A percentile compares a stretch with the other conserved stretches of the same genome.
phyloP scores from a whole-genome alignment of 2,113 vertebrate species.

The Equus przewalskii region DNA sequence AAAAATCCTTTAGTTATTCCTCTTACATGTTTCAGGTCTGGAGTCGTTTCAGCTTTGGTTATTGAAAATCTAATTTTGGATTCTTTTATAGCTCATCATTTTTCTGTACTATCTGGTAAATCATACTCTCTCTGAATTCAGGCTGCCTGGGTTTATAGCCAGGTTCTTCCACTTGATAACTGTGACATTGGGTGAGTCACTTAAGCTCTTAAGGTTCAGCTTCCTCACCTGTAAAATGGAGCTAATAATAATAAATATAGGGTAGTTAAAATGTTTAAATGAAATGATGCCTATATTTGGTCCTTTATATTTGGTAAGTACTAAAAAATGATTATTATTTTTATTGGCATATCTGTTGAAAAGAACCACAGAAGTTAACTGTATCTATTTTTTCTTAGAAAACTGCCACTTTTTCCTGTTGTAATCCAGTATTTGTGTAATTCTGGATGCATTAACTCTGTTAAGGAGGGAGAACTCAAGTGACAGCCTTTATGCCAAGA shows the following conservation, averaged over 20 bases:
- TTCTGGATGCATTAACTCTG: not conserved
- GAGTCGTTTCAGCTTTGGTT: not conserved
- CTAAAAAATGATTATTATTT: slow-evolving; percentile 25
- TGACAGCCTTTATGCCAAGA: not conserved
- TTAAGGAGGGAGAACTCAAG: not conserved
- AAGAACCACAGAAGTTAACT: not conserved
- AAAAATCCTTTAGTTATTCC: not conserved
- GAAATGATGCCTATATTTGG: not conserved
- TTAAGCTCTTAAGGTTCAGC: not conserved
- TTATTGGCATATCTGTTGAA: not conserved
- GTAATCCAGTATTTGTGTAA: not conserved
- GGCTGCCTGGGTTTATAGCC: not conserved
- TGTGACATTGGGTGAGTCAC: not conserved
- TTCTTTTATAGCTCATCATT: not conserved
- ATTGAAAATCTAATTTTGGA: not conserved
- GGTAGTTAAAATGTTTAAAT: not conserved
- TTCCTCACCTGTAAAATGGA: not conserved
- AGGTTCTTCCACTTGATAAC: not conserved
- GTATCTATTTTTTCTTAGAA: not conserved
- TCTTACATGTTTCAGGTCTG: not conserved
- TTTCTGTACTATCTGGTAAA: not conserved
- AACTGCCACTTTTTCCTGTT: not conserved
- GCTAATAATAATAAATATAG: not conserved
- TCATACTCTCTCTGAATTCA: not conserved
- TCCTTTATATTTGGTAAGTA: not conserved